Percentiles rank a stretch among this genome's conserved stretches.
Evolutionary conservation across 2,888 invertebrate species (phyloP).

Genomic region (Mesopsocus fuscifrons): DNA sequence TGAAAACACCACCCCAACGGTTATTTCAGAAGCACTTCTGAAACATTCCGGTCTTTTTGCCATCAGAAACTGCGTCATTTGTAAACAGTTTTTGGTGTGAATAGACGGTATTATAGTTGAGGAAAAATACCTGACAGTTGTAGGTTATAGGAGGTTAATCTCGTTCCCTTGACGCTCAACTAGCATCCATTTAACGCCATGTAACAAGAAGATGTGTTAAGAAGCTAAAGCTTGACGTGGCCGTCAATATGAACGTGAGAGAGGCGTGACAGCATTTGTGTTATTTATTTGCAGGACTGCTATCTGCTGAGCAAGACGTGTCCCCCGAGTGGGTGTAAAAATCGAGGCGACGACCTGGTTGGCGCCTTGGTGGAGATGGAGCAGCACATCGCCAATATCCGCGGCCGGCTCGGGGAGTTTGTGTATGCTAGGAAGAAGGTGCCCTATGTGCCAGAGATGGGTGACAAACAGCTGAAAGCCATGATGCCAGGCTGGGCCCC

Average conservation of each 20-base stretch:
- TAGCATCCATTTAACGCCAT: no score
- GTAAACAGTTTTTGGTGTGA: no score
- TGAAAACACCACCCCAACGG: no score
- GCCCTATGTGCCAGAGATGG: constrained; percentile 40
- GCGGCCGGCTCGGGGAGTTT: constrained; percentile 49
- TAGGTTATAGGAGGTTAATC: constrained; percentile 5
- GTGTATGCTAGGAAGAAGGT: constrained; percentile 52
- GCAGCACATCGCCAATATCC: constrained; percentile 52
- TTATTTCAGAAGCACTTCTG: no score
- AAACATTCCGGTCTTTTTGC: no score
- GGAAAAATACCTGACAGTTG: no score
- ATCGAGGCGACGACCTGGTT: neutral
- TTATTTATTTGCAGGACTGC: constrained; percentile 21
- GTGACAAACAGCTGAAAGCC: constrained; percentile 38
- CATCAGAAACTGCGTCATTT: no score
- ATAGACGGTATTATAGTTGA: no score
- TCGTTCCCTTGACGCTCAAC: constrained; percentile 3
- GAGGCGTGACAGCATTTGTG: no score
- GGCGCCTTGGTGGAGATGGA: constrained; percentile 38
- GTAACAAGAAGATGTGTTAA: no score
- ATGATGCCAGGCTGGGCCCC: constrained; percentile 32
- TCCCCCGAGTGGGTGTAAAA: neutral
- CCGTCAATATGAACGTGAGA: no score
- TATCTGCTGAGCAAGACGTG: constrained; percentile 27
- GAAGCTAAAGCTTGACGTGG: no score